Percentiles rank a stretch among this genome's conserved stretches.
phyloP scores from a whole-genome alignment of 2,888 invertebrate genomes.

The Coelinius sp. region DNA sequence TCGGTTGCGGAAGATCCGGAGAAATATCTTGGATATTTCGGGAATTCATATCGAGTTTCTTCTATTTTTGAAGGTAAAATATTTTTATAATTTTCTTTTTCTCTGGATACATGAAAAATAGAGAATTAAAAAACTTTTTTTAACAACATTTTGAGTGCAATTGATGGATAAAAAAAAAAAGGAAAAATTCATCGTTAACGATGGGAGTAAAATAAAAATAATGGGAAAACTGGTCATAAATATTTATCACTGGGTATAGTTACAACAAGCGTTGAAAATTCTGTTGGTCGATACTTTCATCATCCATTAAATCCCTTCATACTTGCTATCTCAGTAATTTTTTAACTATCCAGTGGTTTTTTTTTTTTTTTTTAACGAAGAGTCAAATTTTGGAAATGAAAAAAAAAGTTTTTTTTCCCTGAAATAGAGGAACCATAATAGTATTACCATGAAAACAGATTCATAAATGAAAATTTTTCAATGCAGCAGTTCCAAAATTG shows the following conservation, averaged over 20 bases:
- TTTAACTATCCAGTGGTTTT: background rate
- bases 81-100: too few relatives aligned
- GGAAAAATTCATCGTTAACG: background rate
- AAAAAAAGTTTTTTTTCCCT: too few relatives aligned
- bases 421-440: background rate
- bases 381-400: background rate
- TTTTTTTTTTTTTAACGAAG: background rate
- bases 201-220: constrained; percentile 6
- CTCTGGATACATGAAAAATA: background rate
- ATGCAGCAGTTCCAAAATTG: too few relatives aligned
- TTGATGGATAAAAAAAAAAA: background rate
- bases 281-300: constrained; percentile 4
- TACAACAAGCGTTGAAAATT: constrained; percentile 11
- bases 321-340: background rate
- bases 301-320: constrained; percentile 1
- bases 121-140: background rate
- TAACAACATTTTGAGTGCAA: too few relatives aligned
- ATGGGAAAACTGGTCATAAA: constrained; percentile 17
- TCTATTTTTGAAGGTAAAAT: too few relatives aligned
- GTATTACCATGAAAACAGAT: too few relatives aligned
- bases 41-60: too few relatives aligned
- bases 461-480: too few relatives aligned
- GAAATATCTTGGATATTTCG: too few relatives aligned
- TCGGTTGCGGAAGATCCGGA: too few relatives aligned
- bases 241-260: constrained; percentile 4